Evolutionary conservation across 2,888 invertebrate species (phyloP), one percentile per base, ranked within the genome.

Genomic region (Phasia obesa): DNA sequence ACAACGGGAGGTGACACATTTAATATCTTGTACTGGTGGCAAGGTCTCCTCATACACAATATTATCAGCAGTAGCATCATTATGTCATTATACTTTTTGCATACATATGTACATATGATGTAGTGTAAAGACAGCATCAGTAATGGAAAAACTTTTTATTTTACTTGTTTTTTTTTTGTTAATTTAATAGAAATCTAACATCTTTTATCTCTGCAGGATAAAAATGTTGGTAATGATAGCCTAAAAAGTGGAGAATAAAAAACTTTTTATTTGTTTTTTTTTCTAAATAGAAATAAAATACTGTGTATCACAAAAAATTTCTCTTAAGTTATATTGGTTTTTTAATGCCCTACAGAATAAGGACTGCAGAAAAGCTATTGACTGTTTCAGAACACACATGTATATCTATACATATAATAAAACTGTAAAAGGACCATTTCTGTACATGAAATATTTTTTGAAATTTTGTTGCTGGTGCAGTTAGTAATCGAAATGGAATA

Each of bases 201-300:
- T 71, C 35, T 79, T 79, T 83, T 79, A 83, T 75, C 83, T 83
- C 79, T 67, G 83, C 83, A 71, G 79, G 83, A 83, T 71, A 75
- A 79, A 70, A 79, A 71, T 60, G 51, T 59, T 51, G 51, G 27
- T 65, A 59, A 64, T 75, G 78, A 67, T 62, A 59, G 38, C 49
- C 47, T 55, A 21, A 11, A 19, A 53, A 42, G 35, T 59, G 23
- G 21, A 11, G 31, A 42, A 65, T 17, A 49, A 17, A 49, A 76
- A 59, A 51, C 19, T 75, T 81, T 65, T 42, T n/a, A 42, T 42
- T 59, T 67, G 6, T 73, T n/a, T 60, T 60, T 44, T 27, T 42
- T 44, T 38, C 5, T 47, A 17, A 1, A 17, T 17, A 47, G n/a
- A 47, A 17, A 47, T 17, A n/a, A 4, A 47, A 69, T 21, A n/a